A percentile compares a stretch with the other conserved stretches of the same genome.
These are phyloP conservation scores for Popillia japonica DNA, from an alignment of 1,140 invertebrate genomes.

Conservation along the genomic window DNA sequence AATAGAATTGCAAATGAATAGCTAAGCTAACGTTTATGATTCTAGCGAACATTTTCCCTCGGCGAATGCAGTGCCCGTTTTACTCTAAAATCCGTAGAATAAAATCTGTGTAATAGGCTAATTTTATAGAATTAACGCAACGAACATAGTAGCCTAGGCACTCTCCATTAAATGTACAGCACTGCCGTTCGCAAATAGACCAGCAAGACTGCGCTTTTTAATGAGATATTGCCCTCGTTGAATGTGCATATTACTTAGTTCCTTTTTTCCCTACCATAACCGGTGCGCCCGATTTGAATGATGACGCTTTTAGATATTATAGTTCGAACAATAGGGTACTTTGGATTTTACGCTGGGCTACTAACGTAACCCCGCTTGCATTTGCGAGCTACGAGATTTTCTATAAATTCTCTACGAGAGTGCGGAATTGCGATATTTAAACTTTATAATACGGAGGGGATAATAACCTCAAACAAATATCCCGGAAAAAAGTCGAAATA, in stretches of 20 bases:
- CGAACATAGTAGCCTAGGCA: neutral
- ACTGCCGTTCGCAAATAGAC: neutral
- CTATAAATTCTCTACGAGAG: too few relatives aligned
- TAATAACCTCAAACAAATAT: too few relatives aligned
- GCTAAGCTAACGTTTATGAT: too few relatives aligned
- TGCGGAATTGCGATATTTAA: too few relatives aligned
- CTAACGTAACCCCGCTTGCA: neutral
- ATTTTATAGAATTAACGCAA: conserved; percentile 2
- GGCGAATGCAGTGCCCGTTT: too few relatives aligned
- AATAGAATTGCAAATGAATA: too few relatives aligned
- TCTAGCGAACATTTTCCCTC: too few relatives aligned
- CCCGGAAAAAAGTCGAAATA: too few relatives aligned
- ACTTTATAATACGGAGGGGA: too few relatives aligned
- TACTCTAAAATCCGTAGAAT: too few relatives aligned
- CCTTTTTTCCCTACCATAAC: neutral
- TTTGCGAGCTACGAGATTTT: too few relatives aligned
- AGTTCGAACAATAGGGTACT: neutral
- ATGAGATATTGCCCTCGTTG: neutral
- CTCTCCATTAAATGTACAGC: neutral
- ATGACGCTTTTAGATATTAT: conserved; percentile 7
- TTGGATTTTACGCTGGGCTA: neutral
- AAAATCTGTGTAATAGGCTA: neutral
- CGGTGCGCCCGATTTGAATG: neutral
- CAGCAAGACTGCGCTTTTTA: neutral
- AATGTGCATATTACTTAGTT: neutral